Evolutionary conservation across 1,140 invertebrate genomes (phyloP).

Genomic region (Mylabris phalerata): DNA sequence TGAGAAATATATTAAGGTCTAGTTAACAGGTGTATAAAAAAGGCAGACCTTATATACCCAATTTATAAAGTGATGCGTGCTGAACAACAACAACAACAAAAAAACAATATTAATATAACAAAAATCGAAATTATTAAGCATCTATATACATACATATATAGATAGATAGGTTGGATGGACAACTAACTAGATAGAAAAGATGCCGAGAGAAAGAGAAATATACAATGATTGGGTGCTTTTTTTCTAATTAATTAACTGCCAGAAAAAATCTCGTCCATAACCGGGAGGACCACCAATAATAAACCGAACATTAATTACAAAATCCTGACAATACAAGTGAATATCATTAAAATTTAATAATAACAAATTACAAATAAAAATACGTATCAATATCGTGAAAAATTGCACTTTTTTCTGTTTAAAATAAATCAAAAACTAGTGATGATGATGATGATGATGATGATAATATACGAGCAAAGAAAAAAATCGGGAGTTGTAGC

Average conservation of each 20-base stretch:
- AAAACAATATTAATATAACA: too few relatives aligned
- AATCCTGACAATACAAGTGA: background rate
- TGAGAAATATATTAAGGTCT: conserved; percentile 38
- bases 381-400: background rate
- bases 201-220: background rate
- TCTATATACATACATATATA: too few relatives aligned
- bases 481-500: conserved; percentile 18
- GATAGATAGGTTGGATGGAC: too few relatives aligned
- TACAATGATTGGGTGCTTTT: conserved; percentile 1
- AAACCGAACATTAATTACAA: conserved; percentile 3
- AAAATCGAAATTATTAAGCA: too few relatives aligned
- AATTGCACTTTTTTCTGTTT: background rate
- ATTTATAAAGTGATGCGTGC: too few relatives aligned
- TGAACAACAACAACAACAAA: too few relatives aligned
- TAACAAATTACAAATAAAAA: background rate
- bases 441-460: background rate
- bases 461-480: background rate
- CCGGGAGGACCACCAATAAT: background rate
- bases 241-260: conserved; percentile 4
- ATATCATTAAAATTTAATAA: conserved; percentile 7
- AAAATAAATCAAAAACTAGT: background rate
- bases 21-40: conserved; percentile 42
- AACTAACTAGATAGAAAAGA: background rate
- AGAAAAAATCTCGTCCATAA: background rate
- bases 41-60: conserved; percentile 16